Conservation (phyloP, 2,797 vertebrate species). For the Sebastolobus alascanus region DNA sequence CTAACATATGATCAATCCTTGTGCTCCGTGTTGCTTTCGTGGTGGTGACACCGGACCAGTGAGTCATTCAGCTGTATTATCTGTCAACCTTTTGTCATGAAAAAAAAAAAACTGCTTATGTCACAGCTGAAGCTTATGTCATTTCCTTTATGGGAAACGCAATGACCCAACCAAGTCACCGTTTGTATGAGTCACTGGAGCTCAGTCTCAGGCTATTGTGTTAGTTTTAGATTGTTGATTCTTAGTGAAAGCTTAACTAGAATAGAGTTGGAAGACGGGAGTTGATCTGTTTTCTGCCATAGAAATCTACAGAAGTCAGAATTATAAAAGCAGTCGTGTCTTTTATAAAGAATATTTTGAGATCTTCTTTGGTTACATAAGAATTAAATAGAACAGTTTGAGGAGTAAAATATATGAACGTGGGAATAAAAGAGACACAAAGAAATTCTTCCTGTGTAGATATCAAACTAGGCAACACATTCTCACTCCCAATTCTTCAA, state of each 20-base stretch:
- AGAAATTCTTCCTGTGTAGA: neutral
- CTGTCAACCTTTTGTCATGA: neutral
- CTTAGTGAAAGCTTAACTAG: neutral
- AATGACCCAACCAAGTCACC: constrained; percentile 17
- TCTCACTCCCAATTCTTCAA: too few species aligned
- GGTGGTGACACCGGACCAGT: neutral
- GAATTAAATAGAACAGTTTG: neutral
- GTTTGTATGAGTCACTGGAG: constrained; percentile 56
- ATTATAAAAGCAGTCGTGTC: neutral
- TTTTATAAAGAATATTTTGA: neutral
- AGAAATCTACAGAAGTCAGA: neutral
- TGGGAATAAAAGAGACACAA: neutral
- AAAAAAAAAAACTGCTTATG: constrained; percentile 2
- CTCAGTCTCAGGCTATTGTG: constrained; percentile 13
- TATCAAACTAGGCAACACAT: neutral
- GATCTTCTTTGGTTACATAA: neutral
- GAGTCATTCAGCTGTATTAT: constrained; percentile 52
- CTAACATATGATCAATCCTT: neutral
- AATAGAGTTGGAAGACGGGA: neutral
- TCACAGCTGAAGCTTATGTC: constrained; percentile 46
- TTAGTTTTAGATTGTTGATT: constrained; percentile 17
- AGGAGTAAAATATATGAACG: neutral
- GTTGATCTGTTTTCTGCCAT: neutral
- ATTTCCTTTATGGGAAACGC: constrained; percentile 41
- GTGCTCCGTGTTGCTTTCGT: neutral